Percentiles rank a stretch among this genome's conserved stretches.
phyloP scores from a whole-genome alignment of 2,113 vertebrate species.

The Silurus asotus region DNA sequence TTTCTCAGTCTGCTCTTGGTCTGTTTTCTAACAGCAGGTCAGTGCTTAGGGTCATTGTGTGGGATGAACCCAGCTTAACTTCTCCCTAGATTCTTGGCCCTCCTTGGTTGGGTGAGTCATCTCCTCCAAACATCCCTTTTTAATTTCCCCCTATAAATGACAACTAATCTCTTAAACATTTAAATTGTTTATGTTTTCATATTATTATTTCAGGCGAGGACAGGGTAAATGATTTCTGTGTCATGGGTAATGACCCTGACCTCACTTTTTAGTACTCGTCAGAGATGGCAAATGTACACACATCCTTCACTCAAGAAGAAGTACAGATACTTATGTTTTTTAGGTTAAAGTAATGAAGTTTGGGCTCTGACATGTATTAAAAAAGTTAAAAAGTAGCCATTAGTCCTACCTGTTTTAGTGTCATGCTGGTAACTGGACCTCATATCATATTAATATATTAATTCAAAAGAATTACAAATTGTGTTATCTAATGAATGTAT shows the following conservation, averaged over 20 bases:
- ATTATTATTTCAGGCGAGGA: not conserved
- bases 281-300: no score
- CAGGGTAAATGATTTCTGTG: not conserved
- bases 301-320: no score
- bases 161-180: conserved; percentile 13
- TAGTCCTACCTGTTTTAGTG: no score
- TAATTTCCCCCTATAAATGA: conserved; percentile 29
- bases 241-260: not conserved
- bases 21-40: conserved; percentile 42
- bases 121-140: not conserved
- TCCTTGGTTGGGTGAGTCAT: conserved; percentile 29
- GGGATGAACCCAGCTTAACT: conserved; percentile 21
- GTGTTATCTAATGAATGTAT: no score
- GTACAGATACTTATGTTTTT: no score
- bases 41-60: conserved; percentile 41
- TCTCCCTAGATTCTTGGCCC: conserved; percentile 25
- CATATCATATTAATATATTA: no score
- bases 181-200: not conserved
- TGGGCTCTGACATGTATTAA: no score
- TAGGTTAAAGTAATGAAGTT: no score
- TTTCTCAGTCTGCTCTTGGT: conserved; percentile 13
- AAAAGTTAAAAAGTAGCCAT: no score
- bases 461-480: no score
- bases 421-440: no score
- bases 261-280: not conserved